Conservation (phyloP, 2,113 vertebrate species). For the Melanerpes formicivorus region DNA sequence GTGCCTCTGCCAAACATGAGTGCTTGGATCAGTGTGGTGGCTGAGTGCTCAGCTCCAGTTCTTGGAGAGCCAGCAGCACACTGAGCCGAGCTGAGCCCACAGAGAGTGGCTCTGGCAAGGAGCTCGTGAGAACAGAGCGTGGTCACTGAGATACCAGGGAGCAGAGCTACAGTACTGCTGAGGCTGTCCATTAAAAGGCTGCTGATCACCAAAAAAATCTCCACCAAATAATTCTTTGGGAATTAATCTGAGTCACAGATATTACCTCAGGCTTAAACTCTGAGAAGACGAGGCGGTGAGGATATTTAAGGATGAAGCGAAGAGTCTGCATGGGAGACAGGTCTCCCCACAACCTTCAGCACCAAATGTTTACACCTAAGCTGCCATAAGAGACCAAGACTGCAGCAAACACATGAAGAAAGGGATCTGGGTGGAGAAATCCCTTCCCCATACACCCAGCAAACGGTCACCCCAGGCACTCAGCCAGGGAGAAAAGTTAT, state of each 20-base stretch:
- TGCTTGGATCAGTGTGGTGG: background rate
- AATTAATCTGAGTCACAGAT: background rate
- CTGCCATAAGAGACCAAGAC: background rate
- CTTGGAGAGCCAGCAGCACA: background rate
- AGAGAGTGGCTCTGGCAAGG: background rate
- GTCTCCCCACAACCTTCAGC: background rate
- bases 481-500: background rate
- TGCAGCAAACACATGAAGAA: background rate
- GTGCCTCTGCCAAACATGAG: background rate
- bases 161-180: background rate
- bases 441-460: background rate
- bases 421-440: background rate
- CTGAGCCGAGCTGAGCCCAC: background rate
- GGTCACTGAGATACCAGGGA: background rate
- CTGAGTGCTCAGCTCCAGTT: background rate
- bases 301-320: background rate
- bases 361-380: background rate
- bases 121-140: background rate
- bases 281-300: background rate
- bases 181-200: background rate
- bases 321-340: background rate
- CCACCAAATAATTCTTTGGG: background rate
- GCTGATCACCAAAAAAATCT: background rate
- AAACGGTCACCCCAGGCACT: background rate
- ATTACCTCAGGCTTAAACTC: background rate